A percentile compares a stretch with the other conserved stretches of the same genome.
phyloP scores from a whole-genome alignment of 1,140 invertebrate genomes.

The Papilio helenus region DNA sequence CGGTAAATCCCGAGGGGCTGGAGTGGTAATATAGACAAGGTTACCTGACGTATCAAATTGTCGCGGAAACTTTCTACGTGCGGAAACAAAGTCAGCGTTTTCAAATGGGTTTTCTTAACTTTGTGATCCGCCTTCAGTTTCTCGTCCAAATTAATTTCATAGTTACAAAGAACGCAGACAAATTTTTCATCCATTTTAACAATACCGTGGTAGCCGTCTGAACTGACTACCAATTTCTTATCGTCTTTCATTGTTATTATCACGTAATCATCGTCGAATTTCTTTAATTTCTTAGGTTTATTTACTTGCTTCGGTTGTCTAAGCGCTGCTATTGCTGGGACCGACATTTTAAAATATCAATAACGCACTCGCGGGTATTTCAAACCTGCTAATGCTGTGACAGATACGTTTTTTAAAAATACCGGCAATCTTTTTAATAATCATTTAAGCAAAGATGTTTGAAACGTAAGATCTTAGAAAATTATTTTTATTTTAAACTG shows the following conservation, averaged over 20 bases:
- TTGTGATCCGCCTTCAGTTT: slow-evolving; percentile 54
- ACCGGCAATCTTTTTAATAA: slow-evolving; percentile 21
- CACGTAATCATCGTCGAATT: slow-evolving; percentile 45
- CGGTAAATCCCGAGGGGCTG: slow-evolving; percentile 47
- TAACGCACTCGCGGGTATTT: background rate
- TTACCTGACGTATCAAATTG: slow-evolving; percentile 63
- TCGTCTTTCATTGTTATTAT: slow-evolving; percentile 56
- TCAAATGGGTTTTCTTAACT: slow-evolving; percentile 46
- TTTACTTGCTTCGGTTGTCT: slow-evolving; percentile 52
- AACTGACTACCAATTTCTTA: slow-evolving; percentile 55
- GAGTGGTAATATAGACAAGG: slow-evolving; percentile 36
- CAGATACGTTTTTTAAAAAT: slow-evolving; percentile 6
- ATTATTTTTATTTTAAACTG: background rate
- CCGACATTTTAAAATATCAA: slow-evolving; percentile 50
- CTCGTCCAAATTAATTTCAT: slow-evolving; percentile 45
- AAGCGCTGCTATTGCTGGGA: slow-evolving; percentile 44
- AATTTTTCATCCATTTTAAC: slow-evolving; percentile 46
- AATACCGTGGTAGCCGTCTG: slow-evolving; percentile 59
- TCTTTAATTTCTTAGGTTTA: slow-evolving; percentile 38
- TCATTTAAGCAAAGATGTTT: slow-evolving; percentile 27
- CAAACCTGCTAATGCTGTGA: background rate
- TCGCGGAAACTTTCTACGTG: slow-evolving; percentile 52
- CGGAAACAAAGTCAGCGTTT: slow-evolving; percentile 47
- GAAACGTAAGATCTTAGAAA: background rate
- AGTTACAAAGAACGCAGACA: slow-evolving; percentile 57